Conservation (phyloP, 1,140 invertebrate genomes). For the Drosophila subpulchrella region DNA sequence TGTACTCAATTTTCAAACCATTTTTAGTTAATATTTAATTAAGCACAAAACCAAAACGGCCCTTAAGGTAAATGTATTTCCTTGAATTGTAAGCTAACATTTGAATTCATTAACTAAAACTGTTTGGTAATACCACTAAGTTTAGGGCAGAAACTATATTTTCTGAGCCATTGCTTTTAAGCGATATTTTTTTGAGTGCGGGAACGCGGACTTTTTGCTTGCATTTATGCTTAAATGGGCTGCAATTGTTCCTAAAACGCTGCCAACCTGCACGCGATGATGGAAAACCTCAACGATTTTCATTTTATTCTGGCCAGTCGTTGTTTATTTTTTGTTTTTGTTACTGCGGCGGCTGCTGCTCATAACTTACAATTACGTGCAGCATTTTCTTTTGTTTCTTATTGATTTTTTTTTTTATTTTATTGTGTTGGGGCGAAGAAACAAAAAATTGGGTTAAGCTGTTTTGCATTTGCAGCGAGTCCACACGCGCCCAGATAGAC, state of each 20-base stretch:
- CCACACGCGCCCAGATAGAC: slow-evolving; percentile 30
- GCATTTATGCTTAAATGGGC: slow-evolving; percentile 77
- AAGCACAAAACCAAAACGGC: too few species aligned
- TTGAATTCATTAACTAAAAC: too few species aligned
- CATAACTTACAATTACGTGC: slow-evolving; percentile 50
- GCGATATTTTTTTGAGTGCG: slow-evolving; percentile 3
- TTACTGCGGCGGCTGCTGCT: slow-evolving; percentile 10
- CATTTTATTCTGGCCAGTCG: slow-evolving; percentile 49
- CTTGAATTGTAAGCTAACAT: too few species aligned
- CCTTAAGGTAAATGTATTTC: too few species aligned
- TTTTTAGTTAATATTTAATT: too few species aligned
- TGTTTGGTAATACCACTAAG: too few species aligned
- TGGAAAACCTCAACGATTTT: slow-evolving; percentile 72
- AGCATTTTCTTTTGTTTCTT: slow-evolving; percentile 51
- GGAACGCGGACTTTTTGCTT: slow-evolving; percentile 58
- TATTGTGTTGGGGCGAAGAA: background rate
- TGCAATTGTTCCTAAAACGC: slow-evolving; percentile 77
- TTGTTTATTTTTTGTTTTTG: background rate
- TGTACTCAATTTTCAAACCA: too few species aligned
- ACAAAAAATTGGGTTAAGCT: slow-evolving; percentile 56
- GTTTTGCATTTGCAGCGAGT: slow-evolving; percentile 44
- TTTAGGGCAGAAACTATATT: background rate
- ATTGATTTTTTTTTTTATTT: slow-evolving; percentile 34
- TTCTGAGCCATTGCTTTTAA: too few species aligned
- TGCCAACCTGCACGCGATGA: slow-evolving; percentile 66